Base-by-base conservation (phyloP, 2,113 vertebrate genomes). In the Pelodiscus sinensis region DNA sequence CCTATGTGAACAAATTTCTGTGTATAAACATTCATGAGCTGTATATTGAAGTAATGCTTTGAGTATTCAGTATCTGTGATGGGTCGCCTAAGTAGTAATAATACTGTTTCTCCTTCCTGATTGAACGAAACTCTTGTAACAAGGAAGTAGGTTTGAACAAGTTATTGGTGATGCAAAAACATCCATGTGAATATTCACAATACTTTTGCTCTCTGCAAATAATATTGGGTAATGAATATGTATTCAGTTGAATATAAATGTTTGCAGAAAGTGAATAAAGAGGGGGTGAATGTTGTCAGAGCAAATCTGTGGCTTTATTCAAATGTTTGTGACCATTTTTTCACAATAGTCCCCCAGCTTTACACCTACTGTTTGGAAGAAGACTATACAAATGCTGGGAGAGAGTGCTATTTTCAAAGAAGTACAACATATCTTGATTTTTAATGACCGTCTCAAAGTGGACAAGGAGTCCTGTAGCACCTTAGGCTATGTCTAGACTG, bases 371-470 rank as follows among this genome's bases (percentile, higher is more conserved):
- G 65, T 86, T 75, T 65, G 55, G 79, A 86, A 83, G 12, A 19
- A 52, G 57, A 4, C 3, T 4, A 83, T 21, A 15, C 60, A 29
- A 38, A 68, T 68, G 16, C 65, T 19, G 15, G 13, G 9, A 83
- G 52, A 82, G 12, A 57, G 19, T 16, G 44, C 21, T 44, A 9
- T 10, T 80, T 56, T 52, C 19, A 85, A 35, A 80, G 3, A 3
- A 57, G 12, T 1, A 0, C 68, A 1, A 2, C 4, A 3, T 57
- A 68, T 78, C 3, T 68, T 14, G 21, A 29, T 8, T 55, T 90
- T 54, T 88, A 85, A 79, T 80, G 31, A 19, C 16, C n/a, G 12
- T 62, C 35, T 91, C 16, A 86, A 44, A 44, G 44, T 5, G 44
- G 44, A 44, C 44, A 44, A 44, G 44, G 44, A 44, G 44, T 44